phyloP scores from a whole-genome alignment of 2,797 vertebrate genomes.

The Nannoperca obscura region DNA sequence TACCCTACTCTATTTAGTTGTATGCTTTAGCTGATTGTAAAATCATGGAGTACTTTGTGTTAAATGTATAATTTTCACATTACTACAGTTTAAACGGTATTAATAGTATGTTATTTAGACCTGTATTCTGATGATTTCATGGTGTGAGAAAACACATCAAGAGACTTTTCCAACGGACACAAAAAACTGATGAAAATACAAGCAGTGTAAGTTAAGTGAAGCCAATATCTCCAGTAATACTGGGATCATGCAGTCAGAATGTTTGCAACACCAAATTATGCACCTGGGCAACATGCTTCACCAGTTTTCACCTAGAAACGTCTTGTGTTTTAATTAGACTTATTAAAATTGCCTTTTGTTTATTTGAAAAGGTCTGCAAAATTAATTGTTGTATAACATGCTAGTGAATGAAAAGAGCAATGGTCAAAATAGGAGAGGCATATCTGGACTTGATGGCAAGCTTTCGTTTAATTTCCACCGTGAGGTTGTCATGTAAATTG shows the following conservation, averaged over 20 bases:
- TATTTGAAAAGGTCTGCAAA: background rate
- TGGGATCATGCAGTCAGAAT: background rate
- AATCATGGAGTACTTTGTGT: background rate
- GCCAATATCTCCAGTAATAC: background rate
- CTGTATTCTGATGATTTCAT: background rate
- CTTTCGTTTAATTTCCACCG: too few relatives aligned
- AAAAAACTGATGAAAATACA: background rate
- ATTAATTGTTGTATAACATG: background rate
- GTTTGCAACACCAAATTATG: background rate
- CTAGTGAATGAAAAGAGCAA: background rate
- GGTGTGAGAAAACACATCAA: too few relatives aligned
- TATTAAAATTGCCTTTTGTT: background rate
- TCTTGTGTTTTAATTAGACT: background rate
- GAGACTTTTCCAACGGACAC: background rate
- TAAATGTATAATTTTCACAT: background rate
- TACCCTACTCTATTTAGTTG: background rate
- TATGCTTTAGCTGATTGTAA: background rate
- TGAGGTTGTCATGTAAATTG: background rate
- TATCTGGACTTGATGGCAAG: background rate
- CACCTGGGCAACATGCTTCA: background rate
- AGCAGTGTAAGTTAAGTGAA: background rate
- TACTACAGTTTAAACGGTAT: background rate
- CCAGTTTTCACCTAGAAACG: background rate
- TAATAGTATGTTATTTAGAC: background rate
- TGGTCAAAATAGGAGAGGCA: background rate